Base-by-base conservation (phyloP, 2,888 invertebrate genomes). In the Spicauda simplicius region DNA sequence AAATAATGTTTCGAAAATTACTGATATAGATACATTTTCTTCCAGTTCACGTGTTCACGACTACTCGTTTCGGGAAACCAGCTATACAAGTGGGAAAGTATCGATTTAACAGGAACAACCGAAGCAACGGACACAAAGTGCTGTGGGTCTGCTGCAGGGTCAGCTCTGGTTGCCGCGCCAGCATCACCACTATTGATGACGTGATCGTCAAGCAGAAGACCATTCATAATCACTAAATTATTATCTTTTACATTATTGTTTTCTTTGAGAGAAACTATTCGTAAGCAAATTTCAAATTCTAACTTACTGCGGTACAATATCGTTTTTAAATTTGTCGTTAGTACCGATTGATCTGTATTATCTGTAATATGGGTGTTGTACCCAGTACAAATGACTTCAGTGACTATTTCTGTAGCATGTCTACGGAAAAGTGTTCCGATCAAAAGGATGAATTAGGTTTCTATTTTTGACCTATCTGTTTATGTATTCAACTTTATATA, bases 91-190 rank as follows among this genome's bases (percentile, higher is more conserved):
- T 76, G 19, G 77, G 77, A 4, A 72, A 70, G n/a, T 76, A 76
- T 19, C 72, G 77, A 11, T 78, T 74, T 33, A 76, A 77, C 37
- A 71, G 61, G 56, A 76, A 77, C 61, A 76, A 74, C 37, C 71
- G 74, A 0, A 77, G 76, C 41, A 68, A 55, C 1, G 76, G 76
- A 0, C 58, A 72, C 7, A 69, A 73, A 37, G 72, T 71, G 0
- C 41, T 75, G 7, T 77, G 77, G 77, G 73, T 76, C 11, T 78
- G 77, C 50, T 75, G 76, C 45, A 72, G 76, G 20, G 76, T 74
- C 41, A 73, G 74, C 25, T 68, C 72, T 10, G 77, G 77, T 6
- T 78, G 77, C 58, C 72, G 77, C 1, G 77, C 77, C 12, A 69
- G 70, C 11, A 76, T 78, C 61, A 75, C 73, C 0, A 78, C 77